Percentiles rank a stretch among this genome's conserved stretches.
phyloP scores from a whole-genome alignment of 2,113 vertebrate genomes.

The Paradoxurus hermaphroditus region DNA sequence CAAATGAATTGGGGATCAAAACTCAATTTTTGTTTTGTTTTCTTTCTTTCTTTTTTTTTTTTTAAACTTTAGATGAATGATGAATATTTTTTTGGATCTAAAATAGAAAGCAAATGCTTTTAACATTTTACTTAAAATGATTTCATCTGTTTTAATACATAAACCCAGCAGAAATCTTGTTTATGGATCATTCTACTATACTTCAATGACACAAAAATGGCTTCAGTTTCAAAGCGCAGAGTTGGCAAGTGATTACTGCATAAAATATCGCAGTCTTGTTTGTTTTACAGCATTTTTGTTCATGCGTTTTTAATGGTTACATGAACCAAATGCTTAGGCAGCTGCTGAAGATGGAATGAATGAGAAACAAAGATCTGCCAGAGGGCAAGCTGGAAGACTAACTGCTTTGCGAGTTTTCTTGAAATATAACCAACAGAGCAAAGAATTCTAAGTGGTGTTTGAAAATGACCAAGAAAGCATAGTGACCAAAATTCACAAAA shows the following conservation, averaged over 20 bases:
- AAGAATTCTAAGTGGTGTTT: not conserved
- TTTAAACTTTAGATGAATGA: constrained; percentile 41
- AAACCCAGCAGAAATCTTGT: constrained; percentile 68
- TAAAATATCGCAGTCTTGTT: constrained; percentile 60
- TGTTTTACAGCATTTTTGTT: constrained; percentile 70
- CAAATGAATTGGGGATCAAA: constrained; percentile 50
- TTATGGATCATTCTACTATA: constrained; percentile 65
- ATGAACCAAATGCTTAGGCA: constrained; percentile 67
- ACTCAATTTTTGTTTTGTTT: not conserved
- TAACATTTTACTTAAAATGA: constrained; percentile 69
- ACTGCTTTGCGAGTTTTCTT: constrained; percentile 58
- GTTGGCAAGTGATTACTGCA: constrained; percentile 63
- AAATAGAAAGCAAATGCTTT: constrained; percentile 67
- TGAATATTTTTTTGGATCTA: constrained; percentile 62
- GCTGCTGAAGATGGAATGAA: constrained; percentile 32
- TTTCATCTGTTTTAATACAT: constrained; percentile 75
- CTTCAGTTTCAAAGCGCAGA: constrained; percentile 73
- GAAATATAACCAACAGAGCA: constrained; percentile 58
- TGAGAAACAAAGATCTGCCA: constrained; percentile 44
- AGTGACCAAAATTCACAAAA: not conserved
- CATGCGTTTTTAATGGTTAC: constrained; percentile 70
- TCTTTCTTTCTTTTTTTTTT: not conserved
- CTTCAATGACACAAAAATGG: constrained; percentile 68
- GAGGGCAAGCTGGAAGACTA: constrained; percentile 36
- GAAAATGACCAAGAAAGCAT: not conserved